Percentiles rank a stretch among this genome's conserved stretches.
phyloP scores from a whole-genome alignment of 2,113 vertebrate species.

The Xenopus tropicalis region DNA sequence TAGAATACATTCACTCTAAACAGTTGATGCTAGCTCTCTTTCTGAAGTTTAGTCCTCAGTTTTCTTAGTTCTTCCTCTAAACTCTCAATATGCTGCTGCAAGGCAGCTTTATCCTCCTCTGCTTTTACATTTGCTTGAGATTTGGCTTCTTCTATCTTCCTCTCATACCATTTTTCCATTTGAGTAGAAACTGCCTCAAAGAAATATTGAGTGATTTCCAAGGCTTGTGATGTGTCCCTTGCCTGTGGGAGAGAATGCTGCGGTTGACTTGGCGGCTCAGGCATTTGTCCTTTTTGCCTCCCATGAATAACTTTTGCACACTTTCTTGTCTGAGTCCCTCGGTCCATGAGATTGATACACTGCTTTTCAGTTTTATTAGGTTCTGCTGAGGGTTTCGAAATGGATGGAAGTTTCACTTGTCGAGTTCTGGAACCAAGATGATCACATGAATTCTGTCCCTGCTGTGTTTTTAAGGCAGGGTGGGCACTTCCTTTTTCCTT shows the following conservation, averaged over 20 bases:
- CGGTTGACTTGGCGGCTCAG: slow-evolving; percentile 30
- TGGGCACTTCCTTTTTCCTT: slow-evolving; percentile 70
- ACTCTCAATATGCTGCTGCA: slow-evolving; percentile 79
- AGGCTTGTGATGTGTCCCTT: slow-evolving; percentile 75
- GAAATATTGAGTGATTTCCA: slow-evolving; percentile 93
- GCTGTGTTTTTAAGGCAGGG: slow-evolving; percentile 56
- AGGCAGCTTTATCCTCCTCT: slow-evolving; percentile 71
- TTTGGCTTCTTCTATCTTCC: slow-evolving; percentile 88
- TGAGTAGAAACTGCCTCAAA: slow-evolving; percentile 90
- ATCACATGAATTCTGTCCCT: slow-evolving; percentile 53
- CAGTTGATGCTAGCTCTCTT: slow-evolving; percentile 65
- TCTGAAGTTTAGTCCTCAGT: slow-evolving; percentile 74
- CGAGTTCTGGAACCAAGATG: slow-evolving; percentile 34
- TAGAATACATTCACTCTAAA: too few relatives aligned
- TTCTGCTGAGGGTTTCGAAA: slow-evolving; percentile 53
- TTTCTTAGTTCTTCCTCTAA: slow-evolving; percentile 85
- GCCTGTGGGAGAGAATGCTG: slow-evolving; percentile 50
- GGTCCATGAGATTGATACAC: slow-evolving; percentile 55
- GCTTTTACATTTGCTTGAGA: slow-evolving; percentile 81
- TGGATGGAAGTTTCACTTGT: slow-evolving; percentile 50
- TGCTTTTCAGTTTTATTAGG: slow-evolving; percentile 56
- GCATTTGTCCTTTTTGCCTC: slow-evolving; percentile 45
- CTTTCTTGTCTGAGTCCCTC: slow-evolving; percentile 74
- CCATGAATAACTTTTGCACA: slow-evolving; percentile 64
- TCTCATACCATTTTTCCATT: slow-evolving; percentile 97